Base-by-base conservation (phyloP, 2,888 invertebrate genomes). In the Hemicrepidius hirtus region DNA sequence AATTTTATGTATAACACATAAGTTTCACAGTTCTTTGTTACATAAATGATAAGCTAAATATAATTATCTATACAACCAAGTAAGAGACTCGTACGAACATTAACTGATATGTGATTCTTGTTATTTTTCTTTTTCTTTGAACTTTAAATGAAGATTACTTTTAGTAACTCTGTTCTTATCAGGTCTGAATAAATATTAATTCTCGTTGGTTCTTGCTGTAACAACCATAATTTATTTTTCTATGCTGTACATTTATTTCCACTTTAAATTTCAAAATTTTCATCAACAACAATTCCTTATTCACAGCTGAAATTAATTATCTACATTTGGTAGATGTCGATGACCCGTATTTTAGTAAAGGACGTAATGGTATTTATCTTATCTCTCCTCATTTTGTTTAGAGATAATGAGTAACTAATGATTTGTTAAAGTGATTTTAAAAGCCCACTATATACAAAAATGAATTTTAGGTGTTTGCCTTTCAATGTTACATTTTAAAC, bases 381-480 rank as follows among this genome's bases (percentile, higher is more conserved):
- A 57, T 57, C 57, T 13, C 32, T 40, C 7, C 13, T 57, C 37
- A 37, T 57, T 57, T 57, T 57, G 57, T 57, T 37, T 40, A 16
- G 16, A 57, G 57, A 57, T 57, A 57, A 57, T 40, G 18, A 57
- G 37, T 21, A n/a, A 37, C 57, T 57, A 57, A 57, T 57, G 57
- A 57, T 57, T 57, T 32, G 57, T 57, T 57, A 57, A 53, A 37
- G 18, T 37, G 57, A 57, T 57, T 57, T 57, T 57, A 57, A 57
- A 18, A 32, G 32, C 16, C 49, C 3, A 18, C 16, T 3, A 49
- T 49, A 49, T 7, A n/a, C n/a, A 49, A 21, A 32, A 32, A 2
- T 9, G 32, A 32, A 32, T 9, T 32, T 9, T 32, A 32, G 7
- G 32, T 32, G 32, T 32, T 32, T 32, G 32, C 32, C 9, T 24